Conservation (phyloP, 2,113 vertebrate species). For the Edolisoma coerulescens region DNA sequence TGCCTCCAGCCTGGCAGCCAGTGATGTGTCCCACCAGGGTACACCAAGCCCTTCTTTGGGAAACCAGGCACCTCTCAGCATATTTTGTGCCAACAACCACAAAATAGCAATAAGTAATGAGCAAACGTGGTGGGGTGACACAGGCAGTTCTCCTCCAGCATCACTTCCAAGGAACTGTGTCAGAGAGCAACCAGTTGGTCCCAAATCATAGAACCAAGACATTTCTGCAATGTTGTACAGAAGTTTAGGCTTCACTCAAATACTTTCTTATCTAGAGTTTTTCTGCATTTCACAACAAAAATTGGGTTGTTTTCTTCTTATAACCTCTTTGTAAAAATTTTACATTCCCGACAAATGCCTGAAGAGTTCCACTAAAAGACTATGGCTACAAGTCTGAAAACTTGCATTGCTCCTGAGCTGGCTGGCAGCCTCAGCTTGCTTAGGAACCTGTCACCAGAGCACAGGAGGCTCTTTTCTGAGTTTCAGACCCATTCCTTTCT, state of each 20-base stretch:
- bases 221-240: background rate
- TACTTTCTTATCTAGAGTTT: background rate
- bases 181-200: background rate
- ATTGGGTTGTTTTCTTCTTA: rapidly evolving
- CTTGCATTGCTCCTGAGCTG: background rate
- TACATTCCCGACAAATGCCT: background rate
- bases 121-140: background rate
- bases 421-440: background rate
- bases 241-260: background rate
- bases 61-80: background rate
- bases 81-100: background rate
- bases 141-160: background rate
- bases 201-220: background rate
- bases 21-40: rapidly evolving
- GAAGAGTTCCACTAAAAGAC: background rate
- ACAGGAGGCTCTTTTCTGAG: background rate
- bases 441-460: background rate
- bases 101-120: background rate
- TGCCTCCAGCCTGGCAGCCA: background rate
- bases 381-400: background rate
- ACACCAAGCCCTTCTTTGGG: rapidly evolving
- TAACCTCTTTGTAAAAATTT: background rate
- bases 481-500: background rate
- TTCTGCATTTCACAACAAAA: background rate
- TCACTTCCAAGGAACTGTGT: background rate